Evolutionary conservation across 2,888 invertebrate species (phyloP), one percentile per base, ranked within the genome.

Genomic region (Mycalesis mineus): DNA sequence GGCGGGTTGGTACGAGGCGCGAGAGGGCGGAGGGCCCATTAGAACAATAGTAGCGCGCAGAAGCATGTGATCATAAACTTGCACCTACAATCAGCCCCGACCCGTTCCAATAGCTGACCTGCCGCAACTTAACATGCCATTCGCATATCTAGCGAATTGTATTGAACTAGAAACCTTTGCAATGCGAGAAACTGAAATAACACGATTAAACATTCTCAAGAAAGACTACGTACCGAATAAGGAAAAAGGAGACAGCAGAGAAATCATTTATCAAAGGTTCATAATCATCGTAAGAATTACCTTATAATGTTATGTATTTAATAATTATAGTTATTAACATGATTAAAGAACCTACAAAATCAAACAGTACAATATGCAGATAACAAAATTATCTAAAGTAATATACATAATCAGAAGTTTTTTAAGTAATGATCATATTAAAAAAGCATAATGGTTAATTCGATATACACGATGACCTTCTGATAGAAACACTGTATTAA

Each of bases 21-120:
- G 74, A 71, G 72, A 73, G 64, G 70, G 66, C 74, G 70, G 72
- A 74, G 72, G 73, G 77, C 73, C 84, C 72, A 84, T 83, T 81
- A 83, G 79, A 85, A 87, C 84, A 87, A 87, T 86, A 80, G 84
- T 80, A 80, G 82, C 78, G 75, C 71, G 76, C 81, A 82, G 78
- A 78, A 84, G 82, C 85, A 78, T 80, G 80, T 80, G 80, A 82
- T 84, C 83, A 82, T 85, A 84, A 84, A 84, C 68, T 84, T 79
- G 75, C 82, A 80, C 80, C 77, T 78, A 77, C 78, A 80, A 82
- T 80, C 78, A 74, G 68, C 49, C 60, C 40, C 14, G 50, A 63
- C 75, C 75, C 76, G 73, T 77, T 78, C 71, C 71, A 78, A 73
- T 72, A 71, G 74, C 71, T 77, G 82, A 84, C 80, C 84, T 83